phyloP scores from a whole-genome alignment of 2,797 vertebrate genomes.

The Amblyraja radiata region DNA sequence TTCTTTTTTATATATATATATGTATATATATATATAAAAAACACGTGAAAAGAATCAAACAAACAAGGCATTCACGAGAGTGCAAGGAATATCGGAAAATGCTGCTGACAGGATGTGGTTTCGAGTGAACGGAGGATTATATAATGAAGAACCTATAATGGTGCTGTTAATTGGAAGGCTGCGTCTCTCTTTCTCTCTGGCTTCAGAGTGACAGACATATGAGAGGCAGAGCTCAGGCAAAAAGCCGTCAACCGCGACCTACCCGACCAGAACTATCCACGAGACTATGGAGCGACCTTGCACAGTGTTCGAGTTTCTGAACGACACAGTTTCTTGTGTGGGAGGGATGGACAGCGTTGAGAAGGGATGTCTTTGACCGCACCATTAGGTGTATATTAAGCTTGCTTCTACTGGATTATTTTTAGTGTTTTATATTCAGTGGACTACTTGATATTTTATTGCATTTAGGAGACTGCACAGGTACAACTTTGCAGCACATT shows the following conservation, averaged over 20 bases:
- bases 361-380: neutral
- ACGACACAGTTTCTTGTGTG: neutral
- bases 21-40: neutral
- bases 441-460: conserved; percentile 38
- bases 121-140: conserved; percentile 9
- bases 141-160: conserved; percentile 35
- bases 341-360: neutral
- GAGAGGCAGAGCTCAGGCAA: neutral
- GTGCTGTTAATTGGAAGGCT: conserved; percentile 20
- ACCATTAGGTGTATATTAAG: conserved; percentile 32
- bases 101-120: conserved; percentile 26
- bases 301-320: conserved; percentile 10
- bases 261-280: neutral
- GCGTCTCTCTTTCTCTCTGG: neutral
- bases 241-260: neutral
- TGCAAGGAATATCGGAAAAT: conserved; percentile 8
- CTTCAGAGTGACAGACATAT: neutral
- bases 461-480: conserved; percentile 32
- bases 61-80: neutral
- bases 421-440: conserved; percentile 37
- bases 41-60: neutral
- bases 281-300: conserved; percentile 21
- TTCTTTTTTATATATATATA: neutral
- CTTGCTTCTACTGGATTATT: conserved; percentile 35
- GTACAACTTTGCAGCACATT: conserved; percentile 8